A percentile compares a stretch with the other conserved stretches of the same genome.
Evolutionary conservation across 1,140 invertebrate genomes (phyloP).

Genomic region (Brachionus plicatilis): DNA sequence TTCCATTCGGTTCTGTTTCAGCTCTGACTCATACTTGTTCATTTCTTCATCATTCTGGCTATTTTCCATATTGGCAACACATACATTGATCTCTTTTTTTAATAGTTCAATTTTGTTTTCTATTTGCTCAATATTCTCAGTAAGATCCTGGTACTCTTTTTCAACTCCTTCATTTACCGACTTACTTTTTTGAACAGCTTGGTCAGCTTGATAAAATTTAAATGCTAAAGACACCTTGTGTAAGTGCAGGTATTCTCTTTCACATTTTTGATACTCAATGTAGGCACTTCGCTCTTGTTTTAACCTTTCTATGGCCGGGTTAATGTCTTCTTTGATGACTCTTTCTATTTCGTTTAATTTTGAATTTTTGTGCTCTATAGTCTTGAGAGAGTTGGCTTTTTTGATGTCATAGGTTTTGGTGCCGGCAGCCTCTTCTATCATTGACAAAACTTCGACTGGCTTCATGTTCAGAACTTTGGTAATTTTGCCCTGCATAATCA

Average conservation of each 20-base stretch:
- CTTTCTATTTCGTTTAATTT: constrained; percentile 79
- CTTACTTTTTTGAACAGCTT: constrained; percentile 13
- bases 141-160: neutral
- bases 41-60: neutral
- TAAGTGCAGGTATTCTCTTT: constrained; percentile 45
- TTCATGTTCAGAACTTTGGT: constrained; percentile 99
- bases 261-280: constrained; percentile 78
- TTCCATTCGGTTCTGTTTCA: neutral
- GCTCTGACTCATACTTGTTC: neutral
- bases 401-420: constrained; percentile 94
- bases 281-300: constrained; percentile 77
- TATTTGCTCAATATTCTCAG: neutral
- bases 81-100: neutral
- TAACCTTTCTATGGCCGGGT: constrained; percentile 76
- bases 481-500: constrained; percentile 99
- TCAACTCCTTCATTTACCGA: neutral
- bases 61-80: neutral
- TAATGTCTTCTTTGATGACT: constrained; percentile 79
- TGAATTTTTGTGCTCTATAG: constrained; percentile 86
- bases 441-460: constrained; percentile 88
- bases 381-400: constrained; percentile 76
- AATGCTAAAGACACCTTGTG: constrained; percentile 5
- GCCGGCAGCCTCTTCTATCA: constrained; percentile 99
- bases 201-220: constrained; percentile 18
- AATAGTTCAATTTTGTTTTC: neutral